Evolutionary conservation across 2,888 invertebrate genomes (phyloP).

Genomic region (Lochmaea crataegi): DNA sequence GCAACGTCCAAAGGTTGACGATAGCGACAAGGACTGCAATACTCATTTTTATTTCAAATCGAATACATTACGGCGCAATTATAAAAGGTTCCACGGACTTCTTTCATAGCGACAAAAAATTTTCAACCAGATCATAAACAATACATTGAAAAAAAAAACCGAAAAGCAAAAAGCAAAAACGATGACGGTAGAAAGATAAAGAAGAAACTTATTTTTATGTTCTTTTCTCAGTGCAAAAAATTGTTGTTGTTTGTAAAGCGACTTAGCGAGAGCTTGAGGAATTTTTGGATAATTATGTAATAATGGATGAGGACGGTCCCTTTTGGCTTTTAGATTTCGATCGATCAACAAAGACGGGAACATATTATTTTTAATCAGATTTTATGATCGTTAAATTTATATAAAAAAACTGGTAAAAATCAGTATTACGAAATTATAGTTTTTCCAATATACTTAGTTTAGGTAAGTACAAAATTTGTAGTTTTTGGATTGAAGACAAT

Average conservation of each 20-base stretch:
- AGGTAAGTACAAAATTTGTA: too few species aligned
- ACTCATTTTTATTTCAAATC: constrained; percentile 58
- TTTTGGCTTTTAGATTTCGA: background rate
- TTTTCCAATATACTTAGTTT: too few species aligned
- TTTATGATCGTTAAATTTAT: background rate
- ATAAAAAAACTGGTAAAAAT: too few species aligned
- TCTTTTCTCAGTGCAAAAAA: constrained; percentile 29
- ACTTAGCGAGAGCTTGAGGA: constrained; percentile 18
- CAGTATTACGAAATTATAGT: too few species aligned
- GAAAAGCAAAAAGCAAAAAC: constrained; percentile 7
- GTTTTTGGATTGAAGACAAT: too few species aligned
- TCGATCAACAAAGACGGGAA: background rate
- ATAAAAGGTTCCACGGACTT: constrained; percentile 55
- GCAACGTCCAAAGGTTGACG: constrained; percentile 54
- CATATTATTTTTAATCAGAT: background rate
- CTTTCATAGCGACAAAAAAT: constrained; percentile 46
- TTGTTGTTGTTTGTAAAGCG: constrained; percentile 24
- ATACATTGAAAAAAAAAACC: constrained; percentile 42
- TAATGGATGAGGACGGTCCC: constrained; percentile 12
- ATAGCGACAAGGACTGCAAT: constrained; percentile 52
- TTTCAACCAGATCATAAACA: constrained; percentile 45
- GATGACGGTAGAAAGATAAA: constrained; percentile 16
- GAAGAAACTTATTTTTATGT: constrained; percentile 27
- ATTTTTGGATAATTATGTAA: constrained; percentile 35
- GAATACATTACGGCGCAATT: constrained; percentile 56